Evolutionary conservation across 2,888 invertebrate genomes (phyloP), one percentile per base, ranked within the genome.

Genomic region (Melipona beecheii): DNA sequence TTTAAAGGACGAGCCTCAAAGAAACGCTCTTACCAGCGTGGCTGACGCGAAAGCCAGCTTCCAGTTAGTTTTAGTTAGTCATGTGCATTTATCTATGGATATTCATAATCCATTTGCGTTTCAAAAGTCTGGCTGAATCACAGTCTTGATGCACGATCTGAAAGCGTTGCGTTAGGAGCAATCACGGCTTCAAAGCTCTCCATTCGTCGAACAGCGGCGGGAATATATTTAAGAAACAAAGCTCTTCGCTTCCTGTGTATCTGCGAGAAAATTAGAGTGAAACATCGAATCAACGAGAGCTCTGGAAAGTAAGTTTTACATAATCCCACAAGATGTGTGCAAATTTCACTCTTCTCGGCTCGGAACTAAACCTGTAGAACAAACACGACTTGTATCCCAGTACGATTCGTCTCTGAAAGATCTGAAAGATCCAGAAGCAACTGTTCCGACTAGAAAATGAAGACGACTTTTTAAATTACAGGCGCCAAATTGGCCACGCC

Each of bases 1-100:
- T 58, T 75, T 75, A 68, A 58, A 27, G 27, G 68, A 58, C 17
- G 49, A 68, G n/a, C 56, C 13, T 75, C 56, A n/a, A 75, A 58
- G 56, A 43, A 56, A 50, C 15, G 68, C 58, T 60, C 58, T 74
- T 21, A 54, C 36, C 19, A 19, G 52, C 2, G 27, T 24, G 36
- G 36, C 13, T 13, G 43, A 65, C 31, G 36, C 24, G 64, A 54
- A 65, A 74, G 73, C 60, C 17, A 21, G 17, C 62, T 31, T 31
- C 31, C 62, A 62, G 31, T 31, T 31, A 62, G 62, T 62, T 60
- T 31, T 31, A 62, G 62, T 62, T 60, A 31, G 43, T 24, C n/a
- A 31, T 21, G n/a, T n/a, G 43, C 70, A 56, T 71, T 58, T 56
- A 56, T 71, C 70, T 19, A 71, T 71, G 70, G 54, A 71, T 56